These are phyloP conservation scores for Spilosoma lubricipeda DNA, from an alignment of 2,888 invertebrate genomes.

Conservation along the genomic window DNA sequence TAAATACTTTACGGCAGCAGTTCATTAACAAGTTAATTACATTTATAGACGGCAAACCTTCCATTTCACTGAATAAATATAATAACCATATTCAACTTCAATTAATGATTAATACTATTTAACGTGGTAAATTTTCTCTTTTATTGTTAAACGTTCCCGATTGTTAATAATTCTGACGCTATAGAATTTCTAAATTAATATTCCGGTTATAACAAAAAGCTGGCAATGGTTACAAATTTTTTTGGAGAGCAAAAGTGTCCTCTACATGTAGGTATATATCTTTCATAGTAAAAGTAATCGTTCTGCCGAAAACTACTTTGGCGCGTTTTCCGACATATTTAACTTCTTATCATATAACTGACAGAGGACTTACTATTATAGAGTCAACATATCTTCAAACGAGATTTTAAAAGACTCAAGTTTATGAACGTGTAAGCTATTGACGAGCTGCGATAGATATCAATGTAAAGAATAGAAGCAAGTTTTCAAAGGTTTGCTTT, in stretches of 20 bases:
- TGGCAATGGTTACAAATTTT: background rate
- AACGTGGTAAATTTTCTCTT: no score
- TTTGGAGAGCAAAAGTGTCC: no score
- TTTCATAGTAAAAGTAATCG: background rate
- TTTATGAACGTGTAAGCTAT: background rate
- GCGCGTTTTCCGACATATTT: background rate
- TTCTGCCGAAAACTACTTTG: background rate
- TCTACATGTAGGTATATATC: background rate
- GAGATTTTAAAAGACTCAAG: background rate
- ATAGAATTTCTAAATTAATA: background rate
- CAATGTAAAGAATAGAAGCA: background rate
- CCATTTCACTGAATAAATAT: no score
- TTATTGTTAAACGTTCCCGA: no score
- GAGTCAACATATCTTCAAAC: background rate
- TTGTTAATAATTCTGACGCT: background rate
- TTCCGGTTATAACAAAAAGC: background rate
- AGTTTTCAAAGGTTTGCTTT: background rate
- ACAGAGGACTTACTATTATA: background rate
- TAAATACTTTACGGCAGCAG: no score
- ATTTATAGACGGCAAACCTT: no score
- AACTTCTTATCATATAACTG: background rate
- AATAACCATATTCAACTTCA: background rate
- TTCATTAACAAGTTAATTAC: no score
- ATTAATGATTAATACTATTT: no score
- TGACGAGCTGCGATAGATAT: background rate